Conservation (phyloP, 2,797 vertebrate species). For the Eulemur coronatus region DNA sequence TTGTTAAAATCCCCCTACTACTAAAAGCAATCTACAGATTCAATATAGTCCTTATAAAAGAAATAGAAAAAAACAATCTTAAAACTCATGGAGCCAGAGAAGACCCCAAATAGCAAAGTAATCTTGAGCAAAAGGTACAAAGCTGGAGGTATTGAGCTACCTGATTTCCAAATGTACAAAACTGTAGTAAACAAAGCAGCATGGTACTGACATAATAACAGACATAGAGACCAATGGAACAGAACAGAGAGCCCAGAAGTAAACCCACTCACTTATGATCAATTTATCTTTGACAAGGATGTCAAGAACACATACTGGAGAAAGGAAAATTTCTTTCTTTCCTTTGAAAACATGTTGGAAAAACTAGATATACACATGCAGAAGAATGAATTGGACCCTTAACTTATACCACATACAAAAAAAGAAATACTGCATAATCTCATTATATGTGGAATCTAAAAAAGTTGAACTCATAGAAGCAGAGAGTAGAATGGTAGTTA, state of each 20-base stretch:
- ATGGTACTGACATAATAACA: background rate
- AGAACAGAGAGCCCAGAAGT: background rate
- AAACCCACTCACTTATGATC: background rate
- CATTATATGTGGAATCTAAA: background rate
- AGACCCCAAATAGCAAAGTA: background rate
- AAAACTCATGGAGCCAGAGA: background rate
- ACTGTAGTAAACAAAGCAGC: background rate
- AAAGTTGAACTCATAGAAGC: background rate
- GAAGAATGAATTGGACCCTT: background rate
- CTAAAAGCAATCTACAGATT: background rate
- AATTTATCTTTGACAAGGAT: background rate
- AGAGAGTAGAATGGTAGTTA: background rate
- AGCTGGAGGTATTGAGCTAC: background rate
- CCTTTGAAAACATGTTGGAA: background rate
- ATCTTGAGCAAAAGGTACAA: background rate
- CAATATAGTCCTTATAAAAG: background rate
- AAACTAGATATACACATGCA: background rate
- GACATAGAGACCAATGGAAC: background rate
- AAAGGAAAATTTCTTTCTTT: background rate
- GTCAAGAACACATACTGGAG: background rate
- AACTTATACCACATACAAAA: background rate
- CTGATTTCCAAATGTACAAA: background rate
- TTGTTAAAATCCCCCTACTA: background rate
- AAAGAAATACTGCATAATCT: background rate
- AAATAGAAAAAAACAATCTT: background rate